These are phyloP conservation scores for Augochlorella aurata DNA, from an alignment of 2,888 invertebrate species.

Conservation along the genomic window DNA sequence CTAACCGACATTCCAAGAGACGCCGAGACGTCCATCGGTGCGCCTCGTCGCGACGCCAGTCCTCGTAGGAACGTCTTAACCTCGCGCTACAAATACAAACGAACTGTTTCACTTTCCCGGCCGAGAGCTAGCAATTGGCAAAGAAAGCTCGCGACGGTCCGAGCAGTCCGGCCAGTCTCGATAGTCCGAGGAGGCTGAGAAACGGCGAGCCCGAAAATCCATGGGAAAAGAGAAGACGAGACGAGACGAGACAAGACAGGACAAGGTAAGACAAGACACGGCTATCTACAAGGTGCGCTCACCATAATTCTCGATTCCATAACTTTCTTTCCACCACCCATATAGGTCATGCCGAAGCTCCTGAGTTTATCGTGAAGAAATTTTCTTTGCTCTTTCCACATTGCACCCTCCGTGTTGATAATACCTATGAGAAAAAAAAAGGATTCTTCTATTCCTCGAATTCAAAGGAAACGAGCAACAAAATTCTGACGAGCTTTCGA, in stretches of 20 bases:
- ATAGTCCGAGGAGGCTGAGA: neutral
- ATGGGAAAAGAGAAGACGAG: neutral
- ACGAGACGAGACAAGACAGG: no score
- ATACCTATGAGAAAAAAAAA: constrained; percentile 86
- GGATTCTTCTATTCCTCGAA: neutral
- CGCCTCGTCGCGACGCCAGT: constrained; percentile 86
- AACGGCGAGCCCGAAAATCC: neutral
- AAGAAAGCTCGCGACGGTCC: neutral
- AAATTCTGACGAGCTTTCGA: neutral
- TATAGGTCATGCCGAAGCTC: constrained; percentile 93
- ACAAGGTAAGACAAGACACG: neutral
- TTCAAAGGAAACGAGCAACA: no score
- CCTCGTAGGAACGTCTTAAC: constrained; percentile 89
- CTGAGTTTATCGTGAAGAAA: constrained; percentile 93
- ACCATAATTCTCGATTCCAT: constrained; percentile 94
- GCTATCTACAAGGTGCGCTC: constrained; percentile 72
- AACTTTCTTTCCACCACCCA: constrained; percentile 90
- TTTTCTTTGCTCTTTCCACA: constrained; percentile 95
- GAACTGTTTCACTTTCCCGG: neutral
- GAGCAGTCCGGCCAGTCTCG: neutral
- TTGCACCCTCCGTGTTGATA: constrained; percentile 92
- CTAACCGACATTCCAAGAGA: constrained; percentile 91
- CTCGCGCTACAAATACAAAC: constrained; percentile 83
- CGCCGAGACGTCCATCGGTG: constrained; percentile 89
- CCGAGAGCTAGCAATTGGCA: constrained; percentile 6